These are phyloP conservation scores for Rousettus leschenaultii DNA, from an alignment of 2,113 vertebrate genomes.

Conservation along the genomic window DNA sequence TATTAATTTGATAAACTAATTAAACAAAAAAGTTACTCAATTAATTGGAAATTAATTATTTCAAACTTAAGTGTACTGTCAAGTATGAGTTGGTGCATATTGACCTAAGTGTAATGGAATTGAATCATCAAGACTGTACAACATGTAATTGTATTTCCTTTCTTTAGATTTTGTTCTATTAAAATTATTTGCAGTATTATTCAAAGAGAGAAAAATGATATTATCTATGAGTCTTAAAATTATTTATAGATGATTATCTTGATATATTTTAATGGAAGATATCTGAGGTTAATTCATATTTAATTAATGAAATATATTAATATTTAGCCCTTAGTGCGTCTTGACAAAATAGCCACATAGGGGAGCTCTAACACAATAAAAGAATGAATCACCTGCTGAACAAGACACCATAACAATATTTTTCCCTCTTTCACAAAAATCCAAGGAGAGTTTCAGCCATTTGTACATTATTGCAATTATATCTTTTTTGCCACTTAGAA, in stretches of 20 bases:
- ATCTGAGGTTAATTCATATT: background rate
- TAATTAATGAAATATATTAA: background rate
- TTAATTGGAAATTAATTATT: background rate
- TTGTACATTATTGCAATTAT: background rate
- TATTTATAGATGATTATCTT: background rate
- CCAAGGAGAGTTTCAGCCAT: background rate
- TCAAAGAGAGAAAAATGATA: background rate
- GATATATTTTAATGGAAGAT: background rate
- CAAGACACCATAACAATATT: background rate
- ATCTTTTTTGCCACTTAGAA: background rate
- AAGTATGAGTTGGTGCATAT: background rate
- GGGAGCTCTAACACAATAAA: conserved; percentile 81
- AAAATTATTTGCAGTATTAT: background rate
- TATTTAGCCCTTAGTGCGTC: background rate
- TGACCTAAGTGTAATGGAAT: background rate
- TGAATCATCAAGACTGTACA: background rate
- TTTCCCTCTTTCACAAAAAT: background rate
- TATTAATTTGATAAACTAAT: background rate
- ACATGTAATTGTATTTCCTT: background rate
- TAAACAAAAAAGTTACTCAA: background rate
- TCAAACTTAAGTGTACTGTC: background rate
- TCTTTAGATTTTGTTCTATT: background rate
- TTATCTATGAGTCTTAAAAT: background rate
- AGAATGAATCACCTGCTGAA: background rate
- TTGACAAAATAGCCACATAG: conserved; percentile 70